Evolutionary conservation across 2,797 vertebrate species (phyloP), one percentile per base, ranked within the genome.

Genomic region (Pangasius larnaudii): DNA sequence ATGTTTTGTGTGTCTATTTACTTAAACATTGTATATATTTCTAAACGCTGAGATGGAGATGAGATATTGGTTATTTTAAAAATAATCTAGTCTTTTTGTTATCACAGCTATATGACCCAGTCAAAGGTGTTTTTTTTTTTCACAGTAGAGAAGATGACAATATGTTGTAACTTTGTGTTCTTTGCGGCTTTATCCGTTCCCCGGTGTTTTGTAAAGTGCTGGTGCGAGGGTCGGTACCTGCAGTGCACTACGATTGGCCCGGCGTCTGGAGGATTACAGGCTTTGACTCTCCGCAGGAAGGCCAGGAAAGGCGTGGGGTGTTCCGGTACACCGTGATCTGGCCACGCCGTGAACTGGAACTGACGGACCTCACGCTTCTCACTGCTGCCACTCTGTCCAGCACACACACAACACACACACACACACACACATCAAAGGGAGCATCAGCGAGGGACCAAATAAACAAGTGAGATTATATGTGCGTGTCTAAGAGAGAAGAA

Each of bases 261-360:
- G 0, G 98, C 98, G 78, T 99, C 98, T 9, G 98, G 97, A 65
- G 98, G 98, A 91, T 99, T 99, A 94, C 98, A 99, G 88, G 98
- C 98, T 94, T 99, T 99, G 86, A 99, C 97, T 92, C 98, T 94
- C 84, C 98, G 94, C 71, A 99, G 95, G 93, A 99, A 99, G 92
- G 99, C 98, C 91, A 99, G 94, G 93, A 99, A 99, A 0, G 98
- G 98, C 33, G 98, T 99, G 46, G 98, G 98, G 88, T 99, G 98
- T 86, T 99, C 98, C 27, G 98, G 98, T 3, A 99, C 98, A 0
- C 98, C 98, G 0, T 99, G 98, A 91, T 99, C 98, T 11, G 98
- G 98, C 98, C 98, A 99, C 84, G 98, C 98, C 2, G 98, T 99
- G 94, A 99, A 99, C 95, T 99, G 98, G 93, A 99, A 99, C 91